Conservation (phyloP, 2,888 invertebrate genomes). For the Pteria penguin region DNA sequence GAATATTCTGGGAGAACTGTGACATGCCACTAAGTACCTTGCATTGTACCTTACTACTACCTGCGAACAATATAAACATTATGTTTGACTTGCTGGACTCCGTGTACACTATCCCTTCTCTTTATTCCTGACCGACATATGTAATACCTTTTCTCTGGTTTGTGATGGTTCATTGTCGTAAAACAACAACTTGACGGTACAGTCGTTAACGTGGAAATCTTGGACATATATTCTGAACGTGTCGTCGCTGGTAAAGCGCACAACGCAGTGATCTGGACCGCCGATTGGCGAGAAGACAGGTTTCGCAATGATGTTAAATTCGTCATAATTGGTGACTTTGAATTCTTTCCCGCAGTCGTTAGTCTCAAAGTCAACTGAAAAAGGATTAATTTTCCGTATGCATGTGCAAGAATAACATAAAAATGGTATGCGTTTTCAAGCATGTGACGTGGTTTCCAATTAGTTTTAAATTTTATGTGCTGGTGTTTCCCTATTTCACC, state of each 20-base stretch:
- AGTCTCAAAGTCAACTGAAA: conserved; percentile 22
- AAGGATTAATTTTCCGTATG: too few species aligned
- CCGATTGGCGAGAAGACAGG: neutral
- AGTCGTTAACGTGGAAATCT: conserved; percentile 1
- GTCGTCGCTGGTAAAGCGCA: neutral
- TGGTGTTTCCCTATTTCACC: too few species aligned
- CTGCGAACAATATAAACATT: too few species aligned
- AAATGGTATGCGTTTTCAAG: too few species aligned
- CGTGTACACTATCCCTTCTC: too few species aligned
- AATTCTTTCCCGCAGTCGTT: neutral
- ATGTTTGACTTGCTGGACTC: too few species aligned
- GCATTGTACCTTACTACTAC: too few species aligned
- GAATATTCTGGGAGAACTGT: too few species aligned
- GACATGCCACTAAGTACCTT: too few species aligned
- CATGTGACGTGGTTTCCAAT: too few species aligned
- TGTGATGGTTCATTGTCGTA: conserved; percentile 22
- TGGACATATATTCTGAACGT: conserved; percentile 4
- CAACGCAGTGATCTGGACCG: neutral
- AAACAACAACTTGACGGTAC: conserved; percentile 5
- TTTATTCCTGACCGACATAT: too few species aligned
- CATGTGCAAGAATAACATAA: too few species aligned
- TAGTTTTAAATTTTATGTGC: neutral
- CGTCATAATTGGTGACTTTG: neutral
- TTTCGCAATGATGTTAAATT: conserved; percentile 10
- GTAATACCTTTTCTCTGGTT: conserved; percentile 9